Percentiles rank a stretch among this genome's conserved stretches.
These are phyloP conservation scores for Nycticryphes semicollaris DNA, from an alignment of 2,113 vertebrate species.

Conservation along the genomic window DNA sequence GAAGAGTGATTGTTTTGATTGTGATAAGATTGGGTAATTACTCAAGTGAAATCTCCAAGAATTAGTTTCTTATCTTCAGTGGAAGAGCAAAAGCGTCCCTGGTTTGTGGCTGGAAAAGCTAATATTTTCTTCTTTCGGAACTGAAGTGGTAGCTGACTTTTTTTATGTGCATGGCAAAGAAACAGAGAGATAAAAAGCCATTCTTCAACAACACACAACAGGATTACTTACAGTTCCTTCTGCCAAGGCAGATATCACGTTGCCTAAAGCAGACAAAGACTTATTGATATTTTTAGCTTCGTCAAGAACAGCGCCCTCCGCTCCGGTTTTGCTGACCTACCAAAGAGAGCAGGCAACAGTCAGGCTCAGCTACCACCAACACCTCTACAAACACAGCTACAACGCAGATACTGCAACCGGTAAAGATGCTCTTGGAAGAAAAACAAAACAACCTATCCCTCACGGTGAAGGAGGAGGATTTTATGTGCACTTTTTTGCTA, in stretches of 20 bases:
- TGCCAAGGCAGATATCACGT: constrained; percentile 95
- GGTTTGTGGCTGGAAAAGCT: not conserved
- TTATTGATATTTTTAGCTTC: constrained; percentile 99
- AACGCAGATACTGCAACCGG: not conserved
- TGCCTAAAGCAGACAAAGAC: constrained; percentile 94
- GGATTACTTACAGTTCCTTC: constrained; percentile 88
- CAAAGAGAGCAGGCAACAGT: constrained; percentile 32
- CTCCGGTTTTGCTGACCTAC: constrained; percentile 98
- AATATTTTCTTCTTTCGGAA: not conserved
- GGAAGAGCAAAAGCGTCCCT: not conserved
- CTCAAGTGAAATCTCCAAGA: not conserved
- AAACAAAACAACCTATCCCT: not conserved
- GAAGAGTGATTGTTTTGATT: not conserved
- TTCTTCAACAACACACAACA: not conserved
- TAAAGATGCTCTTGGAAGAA: not conserved
- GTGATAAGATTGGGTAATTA: not conserved
- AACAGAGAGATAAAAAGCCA: not conserved
- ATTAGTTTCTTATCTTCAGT: not conserved
- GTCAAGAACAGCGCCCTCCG: constrained; percentile 92
- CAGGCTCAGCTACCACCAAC: not conserved
- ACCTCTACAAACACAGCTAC: not conserved
- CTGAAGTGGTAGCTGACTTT: not conserved
- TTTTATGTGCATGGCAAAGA: not conserved
- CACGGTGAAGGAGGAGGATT: fast-evolving
- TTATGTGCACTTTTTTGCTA: fast-evolving